Percentiles rank a stretch among this genome's conserved stretches.
These are phyloP conservation scores for Furcula furcula DNA, from an alignment of 2,888 invertebrate genomes.

Conservation along the genomic window DNA sequence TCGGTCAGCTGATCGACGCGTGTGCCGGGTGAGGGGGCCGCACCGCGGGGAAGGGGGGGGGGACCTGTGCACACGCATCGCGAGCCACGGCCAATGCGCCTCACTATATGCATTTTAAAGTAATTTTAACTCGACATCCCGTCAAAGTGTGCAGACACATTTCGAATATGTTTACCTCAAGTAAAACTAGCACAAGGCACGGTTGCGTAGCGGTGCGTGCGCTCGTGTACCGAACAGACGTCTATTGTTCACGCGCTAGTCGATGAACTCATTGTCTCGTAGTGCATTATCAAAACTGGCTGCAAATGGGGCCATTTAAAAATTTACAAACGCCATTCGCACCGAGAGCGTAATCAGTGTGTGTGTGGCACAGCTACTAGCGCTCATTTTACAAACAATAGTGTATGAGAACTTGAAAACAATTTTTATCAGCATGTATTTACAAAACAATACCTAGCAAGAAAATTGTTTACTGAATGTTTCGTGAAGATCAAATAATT, in stretches of 20 bases:
- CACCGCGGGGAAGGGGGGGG: slow-evolving; percentile 15
- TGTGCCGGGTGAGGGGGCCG: slow-evolving; percentile 30
- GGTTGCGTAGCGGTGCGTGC: slow-evolving; percentile 62
- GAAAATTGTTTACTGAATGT: too few relatives aligned
- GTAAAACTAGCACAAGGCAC: slow-evolving; percentile 59
- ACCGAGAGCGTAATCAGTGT: neutral
- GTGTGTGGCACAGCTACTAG: neutral
- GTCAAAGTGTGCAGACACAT: slow-evolving; percentile 28
- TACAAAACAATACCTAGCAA: too few relatives aligned
- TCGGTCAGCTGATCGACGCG: slow-evolving; percentile 74
- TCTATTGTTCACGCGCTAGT: slow-evolving; percentile 45
- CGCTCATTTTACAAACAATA: neutral
- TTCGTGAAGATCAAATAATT: too few relatives aligned
- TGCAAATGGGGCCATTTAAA: slow-evolving; percentile 29
- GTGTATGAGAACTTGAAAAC: too few relatives aligned
- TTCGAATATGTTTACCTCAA: slow-evolving; percentile 46
- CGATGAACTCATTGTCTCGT: slow-evolving; percentile 54
- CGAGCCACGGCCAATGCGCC: slow-evolving; percentile 44
- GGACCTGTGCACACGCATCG: slow-evolving; percentile 50
- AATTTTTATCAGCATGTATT: too few relatives aligned
- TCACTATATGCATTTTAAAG: slow-evolving; percentile 48
- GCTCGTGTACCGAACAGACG: slow-evolving; percentile 36
- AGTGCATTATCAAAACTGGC: slow-evolving; percentile 41
- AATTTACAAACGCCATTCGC: neutral
- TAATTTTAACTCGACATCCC: slow-evolving; percentile 41